Evolutionary conservation across 1,140 invertebrate species (phyloP).

Genomic region (Bombus balteatus): DNA sequence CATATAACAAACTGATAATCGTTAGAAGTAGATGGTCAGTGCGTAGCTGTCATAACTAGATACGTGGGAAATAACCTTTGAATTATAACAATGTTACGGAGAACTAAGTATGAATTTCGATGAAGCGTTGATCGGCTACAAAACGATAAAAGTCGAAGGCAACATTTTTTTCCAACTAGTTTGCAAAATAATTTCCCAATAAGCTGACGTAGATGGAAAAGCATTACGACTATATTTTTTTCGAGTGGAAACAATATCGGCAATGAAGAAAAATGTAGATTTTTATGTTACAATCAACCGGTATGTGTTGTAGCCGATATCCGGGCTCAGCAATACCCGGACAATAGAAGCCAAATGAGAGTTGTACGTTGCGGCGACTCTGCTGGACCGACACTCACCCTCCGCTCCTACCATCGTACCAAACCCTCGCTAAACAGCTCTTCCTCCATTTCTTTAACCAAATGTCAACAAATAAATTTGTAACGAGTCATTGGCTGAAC

Average conservation of each 20-base stretch:
- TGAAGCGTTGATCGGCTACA: neutral
- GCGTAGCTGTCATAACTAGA: too few species aligned
- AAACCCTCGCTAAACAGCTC: neutral
- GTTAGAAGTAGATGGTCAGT: too few species aligned
- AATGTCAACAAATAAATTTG: slow-evolving; percentile 75
- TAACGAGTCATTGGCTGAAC: slow-evolving; percentile 56
- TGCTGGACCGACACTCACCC: neutral
- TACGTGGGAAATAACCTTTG: neutral
- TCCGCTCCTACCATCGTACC: neutral
- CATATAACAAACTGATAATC: too few species aligned
- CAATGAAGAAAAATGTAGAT: slow-evolving; percentile 34
- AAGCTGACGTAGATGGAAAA: neutral
- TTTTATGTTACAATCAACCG: slow-evolving; percentile 43
- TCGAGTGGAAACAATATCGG: slow-evolving; percentile 16
- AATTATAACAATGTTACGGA: neutral
- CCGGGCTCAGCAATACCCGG: slow-evolving; percentile 18
- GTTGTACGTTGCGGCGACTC: slow-evolving; percentile 12
- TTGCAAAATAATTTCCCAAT: neutral
- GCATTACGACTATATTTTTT: neutral
- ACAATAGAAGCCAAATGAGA: slow-evolving; percentile 63
- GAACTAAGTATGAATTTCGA: neutral
- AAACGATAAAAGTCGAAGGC: too few species aligned
- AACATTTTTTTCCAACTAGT: too few species aligned
- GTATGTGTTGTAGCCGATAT: slow-evolving; percentile 8
- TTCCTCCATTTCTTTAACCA: slow-evolving; percentile 35